Base-by-base conservation (phyloP, 1,140 invertebrate species). In the Drosophila arizonae region DNA sequence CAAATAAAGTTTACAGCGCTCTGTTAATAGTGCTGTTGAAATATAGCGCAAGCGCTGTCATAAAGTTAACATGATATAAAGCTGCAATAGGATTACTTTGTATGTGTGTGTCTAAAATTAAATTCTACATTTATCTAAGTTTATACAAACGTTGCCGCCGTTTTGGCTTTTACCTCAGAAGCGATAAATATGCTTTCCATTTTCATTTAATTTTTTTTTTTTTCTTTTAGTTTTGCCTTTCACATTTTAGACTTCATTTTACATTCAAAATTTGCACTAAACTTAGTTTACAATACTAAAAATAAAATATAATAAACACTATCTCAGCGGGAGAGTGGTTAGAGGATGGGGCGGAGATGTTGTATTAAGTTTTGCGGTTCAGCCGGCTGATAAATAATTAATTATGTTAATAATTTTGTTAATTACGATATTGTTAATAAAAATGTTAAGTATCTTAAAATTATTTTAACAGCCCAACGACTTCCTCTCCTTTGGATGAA, bases 21-120 rank as follows among this genome's bases (percentile, higher is more conserved):
- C 3, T 13, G 6, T 15, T 8, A 56, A 5, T 39, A 46, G 54
- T 60, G 55, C 61, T 64, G 17, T 15, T 28, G 11, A 55, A 48
- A n/a, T 9, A 26, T n/a, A 64, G 43, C 17, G 4, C 15, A 26
- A 64, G 10, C 39, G 39, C 39, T 58, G 56, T 41, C n/a, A 46
- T 46, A 75, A 57, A 76, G 62, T 77, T 85, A 82, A 85, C 56
- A 70, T 84, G 85, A 80, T 58, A 73, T 85, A 80, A 84, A 85
- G 81, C 81, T 84, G 81, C 77, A 78, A 80, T 79, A 41, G n/a
- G 41, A n/a, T 43, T 17, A 6, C 43, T 48, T 65, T 43, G 61
- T 69, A 61, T 63, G 48, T 67, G 54, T 79, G 66, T 64, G 54
- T 71, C 52, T 68, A 61, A 43, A 58, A 45, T 58, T 58, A 43